phyloP scores from a whole-genome alignment of 2,888 invertebrate genomes.

The Dicroscelio sp. region DNA sequence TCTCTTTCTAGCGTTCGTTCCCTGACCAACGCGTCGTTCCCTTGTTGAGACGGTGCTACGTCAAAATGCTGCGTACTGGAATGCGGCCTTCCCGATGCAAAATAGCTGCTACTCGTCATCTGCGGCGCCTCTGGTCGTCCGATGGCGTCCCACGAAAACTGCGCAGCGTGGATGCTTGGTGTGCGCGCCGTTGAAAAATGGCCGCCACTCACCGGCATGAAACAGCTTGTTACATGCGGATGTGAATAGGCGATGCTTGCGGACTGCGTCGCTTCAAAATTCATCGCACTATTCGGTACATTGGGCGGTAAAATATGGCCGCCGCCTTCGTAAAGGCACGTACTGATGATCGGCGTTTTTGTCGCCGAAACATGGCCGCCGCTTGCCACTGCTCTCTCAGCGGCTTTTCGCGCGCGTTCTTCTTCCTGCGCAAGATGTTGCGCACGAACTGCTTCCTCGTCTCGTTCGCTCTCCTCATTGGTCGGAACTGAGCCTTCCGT shows the following conservation, averaged over 20 bases:
- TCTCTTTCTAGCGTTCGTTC: too few relatives aligned
- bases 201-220: slow-evolving; percentile 25
- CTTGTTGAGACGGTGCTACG: too few relatives aligned
- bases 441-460: not conserved
- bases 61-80: not conserved
- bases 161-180: slow-evolving; percentile 34
- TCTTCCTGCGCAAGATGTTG: not conserved
- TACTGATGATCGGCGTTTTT: not conserved
- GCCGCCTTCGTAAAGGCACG: not conserved
- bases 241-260: not conserved
- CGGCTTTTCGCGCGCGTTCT: not conserved
- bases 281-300: too few relatives aligned
- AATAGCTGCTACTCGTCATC: not conserved
- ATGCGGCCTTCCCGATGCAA: not conserved
- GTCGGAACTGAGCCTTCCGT: too few relatives aligned
- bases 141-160: slow-evolving; percentile 19
- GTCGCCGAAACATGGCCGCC: not conserved
- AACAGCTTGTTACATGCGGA: not conserved
- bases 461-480: not conserved
- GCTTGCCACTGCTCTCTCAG: not conserved
- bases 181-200: not conserved
- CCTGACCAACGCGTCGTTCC: too few relatives aligned
- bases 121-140: not conserved
- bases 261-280: slow-evolving; percentile 11
- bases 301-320: too few relatives aligned